phyloP scores from a whole-genome alignment of 2,113 vertebrate species.

The Rhinolophus sinicus region DNA sequence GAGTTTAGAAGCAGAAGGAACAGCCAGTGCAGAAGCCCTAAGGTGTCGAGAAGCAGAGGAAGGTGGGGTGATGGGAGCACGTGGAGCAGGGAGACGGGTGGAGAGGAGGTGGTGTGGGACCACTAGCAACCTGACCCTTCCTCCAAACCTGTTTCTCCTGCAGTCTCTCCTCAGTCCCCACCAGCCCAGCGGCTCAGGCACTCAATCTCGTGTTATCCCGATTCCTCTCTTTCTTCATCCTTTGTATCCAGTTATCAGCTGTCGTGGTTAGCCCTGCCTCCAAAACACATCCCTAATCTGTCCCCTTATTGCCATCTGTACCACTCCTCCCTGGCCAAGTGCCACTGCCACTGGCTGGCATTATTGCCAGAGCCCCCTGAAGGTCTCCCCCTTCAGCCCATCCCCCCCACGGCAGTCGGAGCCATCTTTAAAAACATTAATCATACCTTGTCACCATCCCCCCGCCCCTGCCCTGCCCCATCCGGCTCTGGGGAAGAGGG shows the following conservation, averaged over 20 bases:
- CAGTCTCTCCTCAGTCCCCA: background rate
- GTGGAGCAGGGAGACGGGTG: rapidly evolving
- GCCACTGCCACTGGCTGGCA: background rate
- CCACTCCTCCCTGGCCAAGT: background rate
- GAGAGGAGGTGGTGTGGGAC: background rate
- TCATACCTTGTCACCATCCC: background rate
- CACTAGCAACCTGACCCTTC: too few species aligned
- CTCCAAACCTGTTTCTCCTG: background rate
- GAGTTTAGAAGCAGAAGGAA: background rate
- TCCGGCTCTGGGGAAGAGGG: background rate
- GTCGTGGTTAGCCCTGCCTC: background rate
- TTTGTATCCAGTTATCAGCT: background rate
- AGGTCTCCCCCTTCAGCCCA: background rate
- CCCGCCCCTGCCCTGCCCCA: background rate
- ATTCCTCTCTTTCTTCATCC: background rate
- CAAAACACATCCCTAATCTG: background rate
- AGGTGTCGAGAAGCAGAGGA: background rate
- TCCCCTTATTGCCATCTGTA: background rate
- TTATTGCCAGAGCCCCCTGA: background rate
- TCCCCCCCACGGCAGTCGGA: background rate
- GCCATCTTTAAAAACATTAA: background rate
- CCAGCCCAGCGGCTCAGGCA: background rate
- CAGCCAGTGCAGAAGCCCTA: background rate
- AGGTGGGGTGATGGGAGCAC: background rate
- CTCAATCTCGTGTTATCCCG: background rate